A percentile compares a stretch with the other conserved stretches of the same genome.
Evolutionary conservation across 1,140 invertebrate species (phyloP).

Genomic region (Notospermus geniculatus): DNA sequence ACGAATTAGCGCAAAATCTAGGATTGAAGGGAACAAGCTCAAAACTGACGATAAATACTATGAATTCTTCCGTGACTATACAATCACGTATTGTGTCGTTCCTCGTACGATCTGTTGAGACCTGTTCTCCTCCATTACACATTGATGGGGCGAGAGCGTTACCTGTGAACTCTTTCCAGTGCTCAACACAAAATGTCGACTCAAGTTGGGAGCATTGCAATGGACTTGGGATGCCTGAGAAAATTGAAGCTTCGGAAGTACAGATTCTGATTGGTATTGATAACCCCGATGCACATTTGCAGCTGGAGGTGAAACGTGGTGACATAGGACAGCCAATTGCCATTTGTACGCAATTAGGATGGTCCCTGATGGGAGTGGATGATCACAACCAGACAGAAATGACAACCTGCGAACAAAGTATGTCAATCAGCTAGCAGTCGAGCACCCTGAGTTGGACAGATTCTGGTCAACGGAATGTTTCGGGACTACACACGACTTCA

Average conservation of each 20-base stretch:
- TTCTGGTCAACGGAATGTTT: background rate
- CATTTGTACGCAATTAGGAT: background rate
- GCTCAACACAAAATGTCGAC: background rate
- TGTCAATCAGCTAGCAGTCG: background rate
- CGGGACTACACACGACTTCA: background rate
- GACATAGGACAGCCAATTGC: background rate
- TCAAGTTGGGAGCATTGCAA: background rate
- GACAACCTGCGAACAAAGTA: background rate
- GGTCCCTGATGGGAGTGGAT: constrained; percentile 1
- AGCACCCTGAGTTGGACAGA: background rate
- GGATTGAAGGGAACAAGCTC: background rate
- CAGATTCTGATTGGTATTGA: constrained; percentile 2
- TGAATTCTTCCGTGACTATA: background rate
- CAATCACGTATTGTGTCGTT: constrained; percentile 5
- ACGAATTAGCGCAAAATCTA: background rate
- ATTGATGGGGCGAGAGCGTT: background rate
- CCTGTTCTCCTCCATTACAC: background rate
- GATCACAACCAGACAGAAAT: background rate
- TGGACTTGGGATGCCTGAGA: background rate
- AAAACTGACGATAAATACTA: background rate
- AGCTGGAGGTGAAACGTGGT: background rate
- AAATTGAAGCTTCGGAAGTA: background rate
- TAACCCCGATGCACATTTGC: background rate
- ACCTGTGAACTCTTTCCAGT: constrained; percentile 4
- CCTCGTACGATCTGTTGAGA: background rate